Evolutionary conservation across 2,888 invertebrate genomes (phyloP).

Genomic region (Eubasilissa splendida): DNA sequence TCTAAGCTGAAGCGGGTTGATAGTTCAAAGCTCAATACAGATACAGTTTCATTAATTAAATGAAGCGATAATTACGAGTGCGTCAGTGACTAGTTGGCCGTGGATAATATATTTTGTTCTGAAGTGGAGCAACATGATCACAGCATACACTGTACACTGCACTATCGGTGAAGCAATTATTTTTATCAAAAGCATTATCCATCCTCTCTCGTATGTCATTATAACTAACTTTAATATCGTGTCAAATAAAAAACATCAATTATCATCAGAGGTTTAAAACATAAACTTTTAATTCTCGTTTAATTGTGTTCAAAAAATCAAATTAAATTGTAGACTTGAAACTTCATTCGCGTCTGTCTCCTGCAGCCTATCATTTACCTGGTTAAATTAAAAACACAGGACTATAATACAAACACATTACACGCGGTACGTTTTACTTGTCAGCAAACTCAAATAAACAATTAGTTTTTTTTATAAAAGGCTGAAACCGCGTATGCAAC

Average conservation of each 20-base stretch:
- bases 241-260: background rate
- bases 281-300: no score
- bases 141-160: background rate
- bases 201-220: background rate
- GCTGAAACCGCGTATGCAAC: no score
- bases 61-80: constrained; percentile 36
- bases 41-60: constrained; percentile 43
- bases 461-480: no score
- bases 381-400: no score
- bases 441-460: no score
- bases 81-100: constrained; percentile 25
- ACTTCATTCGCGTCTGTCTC: no score
- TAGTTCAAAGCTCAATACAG: constrained; percentile 25
- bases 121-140: background rate
- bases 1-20: background rate
- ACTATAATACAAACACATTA: no score
- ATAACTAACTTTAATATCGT: background rate
- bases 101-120: no score
- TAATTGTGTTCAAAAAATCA: no score
- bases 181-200: constrained; percentile 4
- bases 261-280: background rate
- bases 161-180: constrained; percentile 7
- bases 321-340: no score
- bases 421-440: no score
- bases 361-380: no score